Conservation (phyloP, 1,140 invertebrate species). For the Drosophila funebris region DNA sequence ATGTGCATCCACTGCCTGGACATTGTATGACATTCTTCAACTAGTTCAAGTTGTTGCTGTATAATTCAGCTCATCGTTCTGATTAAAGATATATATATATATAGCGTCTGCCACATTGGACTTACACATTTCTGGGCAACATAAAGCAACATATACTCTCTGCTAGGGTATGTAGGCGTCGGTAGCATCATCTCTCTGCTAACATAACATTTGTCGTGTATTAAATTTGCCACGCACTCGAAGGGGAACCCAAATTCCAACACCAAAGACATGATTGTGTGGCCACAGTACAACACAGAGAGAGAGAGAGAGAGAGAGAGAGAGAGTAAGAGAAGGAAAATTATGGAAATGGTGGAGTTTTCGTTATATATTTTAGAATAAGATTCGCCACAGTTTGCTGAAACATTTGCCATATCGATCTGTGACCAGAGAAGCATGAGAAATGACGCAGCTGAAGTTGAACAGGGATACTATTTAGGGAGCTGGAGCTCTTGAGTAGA, state of each 20-base stretch:
- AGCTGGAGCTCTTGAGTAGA: background rate
- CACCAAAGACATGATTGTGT: background rate
- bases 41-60: constrained; percentile 7
- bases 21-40: constrained; percentile 18
- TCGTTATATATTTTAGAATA: constrained; percentile 34
- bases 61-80: too few relatives aligned
- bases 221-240: constrained; percentile 16
- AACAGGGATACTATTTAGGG: background rate
- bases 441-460: background rate
- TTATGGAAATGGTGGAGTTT: constrained; percentile 14
- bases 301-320: background rate
- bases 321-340: background rate
- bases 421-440: constrained; percentile 1
- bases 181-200: background rate
- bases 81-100: too few relatives aligned
- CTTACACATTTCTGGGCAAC: too few relatives aligned
- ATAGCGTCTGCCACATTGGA: too few relatives aligned
- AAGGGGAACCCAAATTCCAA: background rate
- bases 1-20: background rate
- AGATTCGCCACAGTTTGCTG: constrained; percentile 17
- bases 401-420: constrained; percentile 15
- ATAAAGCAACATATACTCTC: too few relatives aligned
- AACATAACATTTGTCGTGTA: background rate
- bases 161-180: background rate
- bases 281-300: background rate